Conservation (phyloP, 1,140 invertebrate species). For the Hermatobates lingyangjiaoensis region DNA sequence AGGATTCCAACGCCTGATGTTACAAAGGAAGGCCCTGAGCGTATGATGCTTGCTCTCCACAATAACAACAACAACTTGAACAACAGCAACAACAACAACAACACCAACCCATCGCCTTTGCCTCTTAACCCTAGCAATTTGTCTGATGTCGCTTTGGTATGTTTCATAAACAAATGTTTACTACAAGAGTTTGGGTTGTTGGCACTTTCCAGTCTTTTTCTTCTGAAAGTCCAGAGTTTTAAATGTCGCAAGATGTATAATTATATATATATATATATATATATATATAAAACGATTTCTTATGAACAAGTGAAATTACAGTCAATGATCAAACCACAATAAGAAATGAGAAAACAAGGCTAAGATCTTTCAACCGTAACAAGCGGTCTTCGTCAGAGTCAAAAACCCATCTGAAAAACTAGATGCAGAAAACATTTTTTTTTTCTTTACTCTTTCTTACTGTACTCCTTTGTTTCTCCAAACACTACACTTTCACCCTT, state of each 20-base stretch:
- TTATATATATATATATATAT: neutral
- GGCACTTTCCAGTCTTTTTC: neutral
- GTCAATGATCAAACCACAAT: too few species aligned
- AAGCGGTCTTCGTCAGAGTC: too few species aligned
- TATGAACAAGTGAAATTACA: too few species aligned
- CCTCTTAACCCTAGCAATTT: neutral
- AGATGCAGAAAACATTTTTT: too few species aligned
- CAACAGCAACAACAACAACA: neutral
- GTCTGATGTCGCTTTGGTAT: constrained; percentile 3
- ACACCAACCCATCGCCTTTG: neutral
- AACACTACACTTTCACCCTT: too few species aligned
- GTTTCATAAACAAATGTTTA: neutral
- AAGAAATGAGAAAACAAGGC: too few species aligned
- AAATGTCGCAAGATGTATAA: neutral
- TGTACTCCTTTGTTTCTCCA: too few species aligned
- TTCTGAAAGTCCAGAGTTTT: neutral
- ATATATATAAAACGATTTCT: too few species aligned
- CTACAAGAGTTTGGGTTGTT: neutral
- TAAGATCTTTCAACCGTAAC: too few species aligned
- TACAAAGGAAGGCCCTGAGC: constrained; percentile 42
- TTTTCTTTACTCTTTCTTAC: too few species aligned
- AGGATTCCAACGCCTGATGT: constrained; percentile 72
- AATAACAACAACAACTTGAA: constrained; percentile 28
- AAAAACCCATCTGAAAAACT: too few species aligned
- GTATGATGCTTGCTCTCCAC: constrained; percentile 25